Conservation (phyloP, 2,888 invertebrate species). For the Bombylius discolor region DNA sequence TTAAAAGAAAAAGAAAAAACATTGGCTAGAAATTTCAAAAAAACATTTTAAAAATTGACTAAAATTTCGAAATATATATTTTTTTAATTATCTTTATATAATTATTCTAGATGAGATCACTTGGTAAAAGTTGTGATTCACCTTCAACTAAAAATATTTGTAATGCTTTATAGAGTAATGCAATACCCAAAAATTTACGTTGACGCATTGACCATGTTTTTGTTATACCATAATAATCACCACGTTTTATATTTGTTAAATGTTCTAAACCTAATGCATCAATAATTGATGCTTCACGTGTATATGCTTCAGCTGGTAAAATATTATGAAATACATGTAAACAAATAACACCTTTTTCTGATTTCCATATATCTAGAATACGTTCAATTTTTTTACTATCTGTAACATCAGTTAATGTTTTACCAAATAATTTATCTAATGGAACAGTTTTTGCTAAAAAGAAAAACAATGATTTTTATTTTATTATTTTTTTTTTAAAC, state of each 20-base stretch:
- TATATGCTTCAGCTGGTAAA: constrained; percentile 83
- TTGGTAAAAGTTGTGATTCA: constrained; percentile 72
- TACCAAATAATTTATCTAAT: constrained; percentile 22
- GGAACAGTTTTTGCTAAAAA: constrained; percentile 9
- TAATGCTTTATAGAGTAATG: constrained; percentile 68
- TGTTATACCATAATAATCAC: constrained; percentile 71
- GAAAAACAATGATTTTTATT: background rate
- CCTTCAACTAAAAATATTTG: constrained; percentile 76
- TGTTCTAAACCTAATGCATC: constrained; percentile 66
- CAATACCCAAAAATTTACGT: constrained; percentile 60
- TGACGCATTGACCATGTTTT: constrained; percentile 60
- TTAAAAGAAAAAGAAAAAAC: too few relatives aligned
- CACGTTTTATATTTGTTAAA: constrained; percentile 63
- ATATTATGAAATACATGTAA: constrained; percentile 83
- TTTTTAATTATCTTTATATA: too few relatives aligned
- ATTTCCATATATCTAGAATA: constrained; percentile 80
- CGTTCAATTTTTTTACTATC: constrained; percentile 51
- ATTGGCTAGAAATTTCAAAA: too few relatives aligned
- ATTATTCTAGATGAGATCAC: constrained; percentile 43
- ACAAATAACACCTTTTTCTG: constrained; percentile 73
- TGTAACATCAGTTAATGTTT: constrained; percentile 4
- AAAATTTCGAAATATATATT: too few relatives aligned
- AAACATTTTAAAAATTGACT: too few relatives aligned
- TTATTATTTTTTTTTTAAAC: too few relatives aligned
- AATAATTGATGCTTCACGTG: constrained; percentile 89